A percentile compares a stretch with the other conserved stretches of the same genome.
phyloP scores from a whole-genome alignment of 1,140 invertebrate species.

The Ceratina calcarata region DNA sequence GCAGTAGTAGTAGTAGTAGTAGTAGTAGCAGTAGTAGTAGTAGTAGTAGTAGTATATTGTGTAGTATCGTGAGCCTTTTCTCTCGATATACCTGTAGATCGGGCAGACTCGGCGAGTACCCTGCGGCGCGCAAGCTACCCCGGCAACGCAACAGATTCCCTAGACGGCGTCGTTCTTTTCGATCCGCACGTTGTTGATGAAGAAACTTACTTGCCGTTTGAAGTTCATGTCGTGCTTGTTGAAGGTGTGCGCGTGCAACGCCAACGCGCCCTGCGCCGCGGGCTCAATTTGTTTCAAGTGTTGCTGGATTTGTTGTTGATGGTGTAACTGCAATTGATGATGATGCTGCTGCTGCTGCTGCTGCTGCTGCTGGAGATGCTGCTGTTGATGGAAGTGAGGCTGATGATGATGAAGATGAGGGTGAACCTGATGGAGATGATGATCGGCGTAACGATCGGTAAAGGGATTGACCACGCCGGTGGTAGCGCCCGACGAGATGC shows the following conservation, averaged over 20 bases:
- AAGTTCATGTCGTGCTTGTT: constrained; percentile 84
- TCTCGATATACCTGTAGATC: constrained; percentile 42
- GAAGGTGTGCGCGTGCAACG: constrained; percentile 80
- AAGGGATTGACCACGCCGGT: constrained; percentile 77
- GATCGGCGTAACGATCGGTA: constrained; percentile 70
- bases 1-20: neutral
- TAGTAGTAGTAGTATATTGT: constrained; percentile 18
- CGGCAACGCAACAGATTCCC: constrained; percentile 37
- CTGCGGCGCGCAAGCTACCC: constrained; percentile 7
- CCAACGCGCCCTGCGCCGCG: constrained; percentile 78
- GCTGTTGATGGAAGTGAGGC: constrained; percentile 60
- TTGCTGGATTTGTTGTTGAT: constrained; percentile 70
- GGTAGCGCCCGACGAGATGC: constrained; percentile 77
- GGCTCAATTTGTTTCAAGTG: constrained; percentile 77
- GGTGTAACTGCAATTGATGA: constrained; percentile 61
- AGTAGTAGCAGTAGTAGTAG: constrained; percentile 8
- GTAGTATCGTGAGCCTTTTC: constrained; percentile 36
- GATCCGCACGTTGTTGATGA: constrained; percentile 87
- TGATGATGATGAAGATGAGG: constrained; percentile 56
- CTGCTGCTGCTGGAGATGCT: constrained; percentile 56
- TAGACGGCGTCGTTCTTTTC: constrained; percentile 84
- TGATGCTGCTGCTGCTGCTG: constrained; percentile 62
- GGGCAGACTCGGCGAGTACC: constrained; percentile 29
- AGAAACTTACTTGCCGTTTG: constrained; percentile 91
- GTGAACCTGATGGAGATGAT: constrained; percentile 63